Evolutionary conservation across 2,888 invertebrate species (phyloP), one percentile per base, ranked within the genome.

Genomic region (Cryptophagus acutangulus): DNA sequence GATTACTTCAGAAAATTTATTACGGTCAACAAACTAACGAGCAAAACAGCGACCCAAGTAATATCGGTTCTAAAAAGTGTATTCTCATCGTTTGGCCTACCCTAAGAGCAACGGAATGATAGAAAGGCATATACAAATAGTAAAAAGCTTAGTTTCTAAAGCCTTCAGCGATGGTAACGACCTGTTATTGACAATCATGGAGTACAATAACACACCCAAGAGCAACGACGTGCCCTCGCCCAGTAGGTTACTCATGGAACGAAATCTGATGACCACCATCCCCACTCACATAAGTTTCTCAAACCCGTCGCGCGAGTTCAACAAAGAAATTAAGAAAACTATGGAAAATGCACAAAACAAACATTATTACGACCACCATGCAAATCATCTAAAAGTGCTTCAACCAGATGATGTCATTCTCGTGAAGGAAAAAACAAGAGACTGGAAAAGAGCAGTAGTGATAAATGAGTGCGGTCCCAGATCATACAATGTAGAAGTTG

Each of bases 1-100:
- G 58, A 61, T 41, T 55, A 52, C 42, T 45, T 49, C 33, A 40
- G 45, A 3, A 58, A 54, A 35, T 59, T 52, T 50, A 24, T 51
- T 13, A 48, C 57, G 31, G 38, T 55, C 6, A 43, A 46, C 24
- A 38, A 42, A 38, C 17, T 49, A 9, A 14, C 38, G 24, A 37
- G n/a, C 28, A 28, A 28, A 28, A 28, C 20, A 20, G 20, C 20
- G 9, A 20, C 28, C 12, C 10, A 9, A 10, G 28, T 20, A 6
- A 20, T 20, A 18, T 31, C 26, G 33, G 17, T 43, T n/a, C 18
- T 48, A 14, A 45, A 43, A 40, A 37, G 33, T 12, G 17, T 46
- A 28, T 48, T 50, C 38, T 17, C 41, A 26, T 18, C 34, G 10
- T 20, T 33, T 33, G 49, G 52, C 8, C 12, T 52, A 46, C 40